Evolutionary conservation across 2,113 vertebrate species (phyloP).

Genomic region (Gymnobelideus leadbeateri): DNA sequence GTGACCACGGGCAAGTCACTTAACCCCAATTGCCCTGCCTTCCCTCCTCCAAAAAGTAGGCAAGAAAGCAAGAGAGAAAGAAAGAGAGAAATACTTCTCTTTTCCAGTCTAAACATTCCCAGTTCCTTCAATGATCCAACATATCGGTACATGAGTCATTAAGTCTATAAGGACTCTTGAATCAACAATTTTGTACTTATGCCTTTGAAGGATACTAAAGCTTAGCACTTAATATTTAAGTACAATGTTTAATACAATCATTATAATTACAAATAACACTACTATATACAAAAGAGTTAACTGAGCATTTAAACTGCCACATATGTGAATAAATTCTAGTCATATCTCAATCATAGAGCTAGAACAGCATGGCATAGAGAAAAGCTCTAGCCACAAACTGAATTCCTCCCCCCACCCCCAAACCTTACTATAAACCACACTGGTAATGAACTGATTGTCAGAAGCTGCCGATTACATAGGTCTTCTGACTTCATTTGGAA

Average conservation of each 20-base stretch:
- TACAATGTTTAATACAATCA: background rate
- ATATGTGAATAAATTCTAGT: background rate
- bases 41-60: too few relatives aligned
- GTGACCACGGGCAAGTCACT: too few relatives aligned
- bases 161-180: background rate
- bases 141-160: background rate
- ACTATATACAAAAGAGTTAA: background rate
- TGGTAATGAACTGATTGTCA: background rate
- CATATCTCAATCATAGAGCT: background rate
- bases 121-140: background rate
- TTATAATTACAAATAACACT: background rate
- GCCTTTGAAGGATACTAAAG: background rate
- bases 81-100: background rate
- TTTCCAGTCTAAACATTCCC: background rate
- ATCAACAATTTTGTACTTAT: background rate
- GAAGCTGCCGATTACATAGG: background rate
- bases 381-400: background rate
- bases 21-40: too few relatives aligned
- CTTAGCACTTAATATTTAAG: background rate
- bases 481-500: background rate
- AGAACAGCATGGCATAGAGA: background rate
- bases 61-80: too few relatives aligned
- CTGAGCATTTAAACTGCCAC: background rate
- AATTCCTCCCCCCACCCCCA: accelerated
- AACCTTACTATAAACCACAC: background rate